These are phyloP conservation scores for Agriotes lineatus DNA, from an alignment of 2,888 invertebrate genomes.

Conservation along the genomic window DNA sequence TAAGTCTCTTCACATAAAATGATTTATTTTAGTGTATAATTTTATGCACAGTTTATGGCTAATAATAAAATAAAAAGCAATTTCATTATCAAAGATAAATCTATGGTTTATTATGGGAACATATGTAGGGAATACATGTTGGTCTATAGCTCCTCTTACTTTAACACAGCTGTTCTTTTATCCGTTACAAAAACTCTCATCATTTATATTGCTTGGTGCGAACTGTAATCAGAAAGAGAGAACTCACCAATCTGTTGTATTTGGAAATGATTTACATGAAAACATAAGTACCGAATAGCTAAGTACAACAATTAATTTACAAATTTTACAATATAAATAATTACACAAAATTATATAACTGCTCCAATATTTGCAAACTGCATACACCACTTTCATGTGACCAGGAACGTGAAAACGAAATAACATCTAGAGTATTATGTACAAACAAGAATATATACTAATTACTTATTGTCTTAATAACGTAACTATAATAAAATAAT, in stretches of 20 bases:
- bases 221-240: not conserved
- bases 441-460: not conserved
- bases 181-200: too few species aligned
- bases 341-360: too few species aligned
- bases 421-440: slow-evolving; percentile 16
- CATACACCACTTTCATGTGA: not conserved
- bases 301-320: too few species aligned
- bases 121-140: not conserved
- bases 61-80: not conserved
- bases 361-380: not conserved
- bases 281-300: not conserved
- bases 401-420: not conserved
- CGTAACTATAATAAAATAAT: slow-evolving; percentile 7
- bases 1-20: too few species aligned
- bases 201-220: too few species aligned
- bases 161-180: too few species aligned
- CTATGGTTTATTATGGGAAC: slow-evolving; percentile 2
- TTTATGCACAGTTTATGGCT: too few species aligned
- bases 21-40: too few species aligned
- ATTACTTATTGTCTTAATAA: slow-evolving; percentile 22
- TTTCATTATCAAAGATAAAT: slow-evolving; percentile 9
- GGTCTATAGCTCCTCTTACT: not conserved
- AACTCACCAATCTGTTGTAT: not conserved
- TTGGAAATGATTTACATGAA: not conserved
- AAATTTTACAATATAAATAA: too few species aligned